These are phyloP conservation scores for Synanthedon andrenaeformis DNA, from an alignment of 2,888 invertebrate species.

Conservation along the genomic window DNA sequence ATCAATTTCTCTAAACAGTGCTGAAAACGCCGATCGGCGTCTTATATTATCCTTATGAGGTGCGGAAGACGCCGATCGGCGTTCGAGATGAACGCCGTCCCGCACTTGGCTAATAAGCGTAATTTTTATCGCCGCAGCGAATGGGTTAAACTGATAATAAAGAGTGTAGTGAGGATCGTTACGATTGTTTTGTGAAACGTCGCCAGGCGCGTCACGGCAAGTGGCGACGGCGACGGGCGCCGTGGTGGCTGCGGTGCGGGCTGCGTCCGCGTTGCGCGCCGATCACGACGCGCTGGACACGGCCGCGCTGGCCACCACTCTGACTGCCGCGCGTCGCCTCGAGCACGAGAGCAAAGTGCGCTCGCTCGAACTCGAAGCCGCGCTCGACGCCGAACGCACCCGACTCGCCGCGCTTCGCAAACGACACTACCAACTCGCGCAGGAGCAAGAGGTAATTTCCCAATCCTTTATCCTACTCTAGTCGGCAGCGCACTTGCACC, in stretches of 20 bases:
- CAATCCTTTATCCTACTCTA: too few species aligned
- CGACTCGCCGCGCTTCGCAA: constrained; percentile 87
- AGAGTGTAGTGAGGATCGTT: too few species aligned
- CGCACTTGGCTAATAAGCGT: too few species aligned
- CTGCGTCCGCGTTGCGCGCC: constrained; percentile 75
- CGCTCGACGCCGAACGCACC: constrained; percentile 88
- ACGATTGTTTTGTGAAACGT: too few species aligned
- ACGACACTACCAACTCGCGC: constrained; percentile 91
- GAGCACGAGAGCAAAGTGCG: constrained; percentile 99
- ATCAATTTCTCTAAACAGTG: too few species aligned
- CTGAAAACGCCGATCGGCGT: too few species aligned
- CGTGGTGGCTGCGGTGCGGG: constrained; percentile 94
- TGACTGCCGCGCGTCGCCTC: constrained; percentile 94
- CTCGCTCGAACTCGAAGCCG: constrained; percentile 92
- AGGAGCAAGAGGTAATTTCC: constrained; percentile 62
- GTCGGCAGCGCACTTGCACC: too few species aligned
- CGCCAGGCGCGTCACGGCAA: constrained; percentile 78
- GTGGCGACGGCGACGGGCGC: constrained; percentile 93
- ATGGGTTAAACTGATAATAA: too few species aligned
- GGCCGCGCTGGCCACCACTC: constrained; percentile 76
- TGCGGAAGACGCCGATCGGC: too few species aligned
- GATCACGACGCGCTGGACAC: constrained; percentile 92
- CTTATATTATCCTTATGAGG: too few species aligned
- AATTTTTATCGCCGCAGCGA: too few species aligned
- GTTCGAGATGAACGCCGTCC: too few species aligned